phyloP scores from a whole-genome alignment of 2,113 vertebrate species.

The Piprites chloris region DNA sequence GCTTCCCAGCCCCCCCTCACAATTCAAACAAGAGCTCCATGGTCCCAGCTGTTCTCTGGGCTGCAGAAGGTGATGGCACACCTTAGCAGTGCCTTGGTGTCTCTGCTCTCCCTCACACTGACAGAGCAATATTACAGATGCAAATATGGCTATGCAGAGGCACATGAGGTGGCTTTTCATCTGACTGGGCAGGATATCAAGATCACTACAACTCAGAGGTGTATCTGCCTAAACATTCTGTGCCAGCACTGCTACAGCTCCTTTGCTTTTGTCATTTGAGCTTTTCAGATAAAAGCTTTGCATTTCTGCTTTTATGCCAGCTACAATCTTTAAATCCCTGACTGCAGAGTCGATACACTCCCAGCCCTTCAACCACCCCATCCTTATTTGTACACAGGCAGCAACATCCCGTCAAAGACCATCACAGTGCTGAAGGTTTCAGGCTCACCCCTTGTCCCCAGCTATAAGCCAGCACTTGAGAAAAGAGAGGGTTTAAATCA shows the following conservation, averaged over 20 bases:
- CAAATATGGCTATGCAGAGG: rapidly evolving
- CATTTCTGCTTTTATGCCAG: not conserved
- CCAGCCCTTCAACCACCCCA: rapidly evolving
- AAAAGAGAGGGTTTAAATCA: not conserved
- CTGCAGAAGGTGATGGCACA: not conserved
- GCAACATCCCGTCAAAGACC: not conserved
- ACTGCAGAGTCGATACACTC: not conserved
- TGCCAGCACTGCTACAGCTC: not conserved
- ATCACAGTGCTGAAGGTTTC: not conserved
- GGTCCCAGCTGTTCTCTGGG: not conserved
- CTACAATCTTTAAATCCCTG: not conserved
- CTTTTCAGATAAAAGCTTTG: not conserved
- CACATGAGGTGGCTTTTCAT: not conserved
- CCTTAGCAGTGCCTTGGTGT: rapidly evolving
- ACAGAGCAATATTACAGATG: not conserved
- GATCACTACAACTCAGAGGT: not conserved
- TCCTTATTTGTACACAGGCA: not conserved
- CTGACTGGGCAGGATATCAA: rapidly evolving
- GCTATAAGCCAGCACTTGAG: not conserved
- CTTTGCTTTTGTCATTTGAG: not conserved
- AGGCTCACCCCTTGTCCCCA: not conserved
- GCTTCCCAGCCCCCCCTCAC: rapidly evolving
- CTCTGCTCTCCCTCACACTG: not conserved
- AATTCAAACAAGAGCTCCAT: not conserved
- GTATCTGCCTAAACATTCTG: not conserved